These are phyloP conservation scores for Melitaea cinxia DNA, from an alignment of 1,140 invertebrate genomes.

Conservation along the genomic window DNA sequence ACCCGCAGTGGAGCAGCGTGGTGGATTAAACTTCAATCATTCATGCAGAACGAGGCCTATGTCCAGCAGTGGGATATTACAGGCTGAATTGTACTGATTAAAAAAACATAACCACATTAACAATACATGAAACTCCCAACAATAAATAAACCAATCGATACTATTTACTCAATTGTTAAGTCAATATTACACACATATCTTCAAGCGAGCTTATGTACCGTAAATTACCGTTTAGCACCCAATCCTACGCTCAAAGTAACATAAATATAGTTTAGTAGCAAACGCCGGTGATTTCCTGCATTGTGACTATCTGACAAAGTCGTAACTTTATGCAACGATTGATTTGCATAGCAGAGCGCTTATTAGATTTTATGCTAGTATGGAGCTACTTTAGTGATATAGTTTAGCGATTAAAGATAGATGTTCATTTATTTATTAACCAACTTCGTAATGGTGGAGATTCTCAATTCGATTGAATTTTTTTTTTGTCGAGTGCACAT, in stretches of 20 bases:
- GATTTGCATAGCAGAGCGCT: constrained; percentile 65
- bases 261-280: constrained; percentile 22
- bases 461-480: too few species aligned
- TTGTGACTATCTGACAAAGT: constrained; percentile 58
- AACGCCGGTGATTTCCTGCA: constrained; percentile 47
- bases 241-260: constrained; percentile 18
- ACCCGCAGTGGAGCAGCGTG: too few species aligned
- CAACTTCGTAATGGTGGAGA: too few species aligned
- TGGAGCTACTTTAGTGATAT: constrained; percentile 11
- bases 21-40: too few species aligned
- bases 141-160: too few species aligned
- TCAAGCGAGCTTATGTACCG: constrained; percentile 1
- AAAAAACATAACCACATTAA: too few species aligned
- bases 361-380: constrained; percentile 55
- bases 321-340: constrained; percentile 55
- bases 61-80: too few species aligned
- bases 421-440: too few species aligned
- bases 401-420: neutral
- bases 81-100: too few species aligned
- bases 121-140: too few species aligned
- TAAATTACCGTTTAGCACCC: constrained; percentile 21
- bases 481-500: too few species aligned
- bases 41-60: too few species aligned
- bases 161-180: neutral
- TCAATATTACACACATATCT: neutral